These are phyloP conservation scores for Bradypodion pumilum DNA, from an alignment of 2,797 vertebrate genomes.

Conservation along the genomic window DNA sequence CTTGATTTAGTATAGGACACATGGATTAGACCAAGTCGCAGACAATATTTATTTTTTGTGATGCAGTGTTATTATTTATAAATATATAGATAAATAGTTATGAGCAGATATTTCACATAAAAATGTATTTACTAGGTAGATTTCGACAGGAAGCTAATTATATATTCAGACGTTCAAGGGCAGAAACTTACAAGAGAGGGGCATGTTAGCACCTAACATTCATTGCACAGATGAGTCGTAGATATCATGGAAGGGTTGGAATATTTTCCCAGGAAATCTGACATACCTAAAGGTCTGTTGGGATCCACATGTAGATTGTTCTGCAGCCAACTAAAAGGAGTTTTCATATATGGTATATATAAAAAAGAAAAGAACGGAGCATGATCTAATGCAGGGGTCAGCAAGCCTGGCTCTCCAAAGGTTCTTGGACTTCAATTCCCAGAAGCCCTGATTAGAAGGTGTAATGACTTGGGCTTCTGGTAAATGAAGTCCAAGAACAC, in stretches of 20 bases:
- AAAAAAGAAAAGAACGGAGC: neutral
- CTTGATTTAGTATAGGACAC: too few species aligned
- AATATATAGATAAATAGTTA: too few species aligned
- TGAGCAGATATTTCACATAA: neutral
- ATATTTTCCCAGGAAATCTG: neutral
- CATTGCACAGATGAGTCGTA: neutral
- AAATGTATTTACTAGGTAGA: neutral
- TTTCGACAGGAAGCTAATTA: neutral
- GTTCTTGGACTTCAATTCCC: too few species aligned
- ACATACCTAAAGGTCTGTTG: neutral
- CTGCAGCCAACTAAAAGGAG: neutral
- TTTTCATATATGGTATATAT: neutral
- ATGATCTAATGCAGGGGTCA: too few species aligned
- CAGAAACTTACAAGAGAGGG: neutral
- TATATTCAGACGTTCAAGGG: neutral
- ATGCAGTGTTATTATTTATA: too few species aligned
- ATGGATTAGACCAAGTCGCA: too few species aligned
- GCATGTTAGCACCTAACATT: neutral
- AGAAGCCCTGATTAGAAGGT: too few species aligned
- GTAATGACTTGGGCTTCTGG: too few species aligned
- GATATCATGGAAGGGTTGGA: neutral
- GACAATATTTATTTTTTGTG: too few species aligned
- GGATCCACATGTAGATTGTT: neutral
- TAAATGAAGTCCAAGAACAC: too few species aligned
- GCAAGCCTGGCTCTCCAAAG: too few species aligned